Conservation (phyloP, 2,888 invertebrate genomes). For the Nasonia oneida region DNA sequence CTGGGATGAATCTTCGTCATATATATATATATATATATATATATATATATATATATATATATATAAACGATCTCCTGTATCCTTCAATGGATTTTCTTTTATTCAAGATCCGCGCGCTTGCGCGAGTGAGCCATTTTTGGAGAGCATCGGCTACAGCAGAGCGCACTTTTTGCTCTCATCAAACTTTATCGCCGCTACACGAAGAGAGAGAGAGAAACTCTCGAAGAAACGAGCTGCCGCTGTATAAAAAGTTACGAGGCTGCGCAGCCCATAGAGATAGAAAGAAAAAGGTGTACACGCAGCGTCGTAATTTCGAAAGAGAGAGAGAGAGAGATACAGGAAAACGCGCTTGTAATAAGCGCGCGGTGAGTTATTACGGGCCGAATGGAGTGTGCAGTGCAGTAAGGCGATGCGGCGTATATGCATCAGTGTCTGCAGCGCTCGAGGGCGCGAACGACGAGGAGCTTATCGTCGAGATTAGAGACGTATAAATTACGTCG, state of each 20-base stretch:
- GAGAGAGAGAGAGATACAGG: too few relatives aligned
- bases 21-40: neutral
- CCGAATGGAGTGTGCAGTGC: neutral
- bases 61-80: neutral
- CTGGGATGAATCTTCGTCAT: neutral
- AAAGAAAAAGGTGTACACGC: neutral
- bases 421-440: constrained; percentile 60
- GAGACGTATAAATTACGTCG: constrained; percentile 70
- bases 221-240: neutral
- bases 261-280: neutral
- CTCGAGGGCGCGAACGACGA: constrained; percentile 66
- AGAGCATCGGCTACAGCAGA: neutral
- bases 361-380: constrained; percentile 17
- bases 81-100: neutral
- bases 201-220: neutral
- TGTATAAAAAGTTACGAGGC: constrained; percentile 17
- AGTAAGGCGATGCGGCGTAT: constrained; percentile 28
- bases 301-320: constrained; percentile 28
- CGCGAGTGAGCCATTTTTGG: neutral
- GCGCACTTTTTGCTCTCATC: constrained; percentile 25
- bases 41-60: too few relatives aligned
- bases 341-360: neutral
- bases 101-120: neutral
- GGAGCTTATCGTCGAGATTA: constrained; percentile 71
- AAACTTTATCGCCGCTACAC: constrained; percentile 24